A percentile compares a stretch with the other conserved stretches of the same genome.
phyloP scores from a whole-genome alignment of 2,888 invertebrate genomes.

The Oxyteleia sp. region DNA sequence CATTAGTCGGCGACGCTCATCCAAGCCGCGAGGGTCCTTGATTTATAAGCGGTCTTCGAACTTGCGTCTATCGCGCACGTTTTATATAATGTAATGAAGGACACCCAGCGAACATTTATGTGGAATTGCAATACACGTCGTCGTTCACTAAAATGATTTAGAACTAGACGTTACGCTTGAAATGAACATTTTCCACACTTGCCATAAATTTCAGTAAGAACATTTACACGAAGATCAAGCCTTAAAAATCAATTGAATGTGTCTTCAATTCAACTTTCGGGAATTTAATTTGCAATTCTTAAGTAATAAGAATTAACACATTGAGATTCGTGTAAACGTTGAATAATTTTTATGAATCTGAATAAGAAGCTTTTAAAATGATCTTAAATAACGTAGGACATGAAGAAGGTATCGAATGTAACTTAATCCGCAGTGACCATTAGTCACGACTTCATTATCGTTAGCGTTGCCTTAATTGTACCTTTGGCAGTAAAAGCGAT shows the following conservation, averaged over 20 bases:
- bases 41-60: too few relatives aligned
- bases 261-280: too few relatives aligned
- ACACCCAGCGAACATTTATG: too few relatives aligned
- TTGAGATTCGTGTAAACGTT: background rate
- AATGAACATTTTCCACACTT: constrained; percentile 18
- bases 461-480: constrained; percentile 34
- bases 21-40: constrained; percentile 49
- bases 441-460: constrained; percentile 51
- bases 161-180: constrained; percentile 21
- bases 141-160: too few relatives aligned
- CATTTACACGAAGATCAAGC: background rate
- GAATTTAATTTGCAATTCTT: too few relatives aligned
- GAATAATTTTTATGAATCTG: constrained; percentile 2
- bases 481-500: constrained; percentile 50
- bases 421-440: constrained; percentile 35
- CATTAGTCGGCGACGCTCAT: constrained; percentile 55
- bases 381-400: constrained; percentile 4
- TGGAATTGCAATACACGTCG: too few relatives aligned
- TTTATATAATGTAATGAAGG: too few relatives aligned
- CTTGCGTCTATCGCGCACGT: too few relatives aligned
- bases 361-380: background rate
- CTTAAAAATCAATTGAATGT: background rate
- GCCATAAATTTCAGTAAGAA: constrained; percentile 39
- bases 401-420: constrained; percentile 16
- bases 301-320: too few relatives aligned